phyloP scores from a whole-genome alignment of 2,888 invertebrate species.

The Lasioglossum morio region DNA sequence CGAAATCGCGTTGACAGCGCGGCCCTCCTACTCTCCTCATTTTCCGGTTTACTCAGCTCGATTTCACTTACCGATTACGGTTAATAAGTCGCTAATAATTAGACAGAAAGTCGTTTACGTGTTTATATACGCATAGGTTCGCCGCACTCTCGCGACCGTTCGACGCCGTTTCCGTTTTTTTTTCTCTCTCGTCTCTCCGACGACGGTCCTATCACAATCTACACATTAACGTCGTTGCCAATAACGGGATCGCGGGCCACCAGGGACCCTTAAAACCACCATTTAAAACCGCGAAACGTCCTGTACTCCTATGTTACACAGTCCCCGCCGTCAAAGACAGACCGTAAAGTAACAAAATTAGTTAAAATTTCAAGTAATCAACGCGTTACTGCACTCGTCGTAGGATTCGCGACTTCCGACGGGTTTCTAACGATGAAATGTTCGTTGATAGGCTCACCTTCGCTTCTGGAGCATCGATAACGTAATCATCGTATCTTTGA shows the following conservation, averaged over 20 bases:
- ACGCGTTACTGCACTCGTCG: constrained; percentile 42
- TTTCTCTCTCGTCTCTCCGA: neutral
- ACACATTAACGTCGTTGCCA: constrained; percentile 47
- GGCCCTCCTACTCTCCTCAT: constrained; percentile 12
- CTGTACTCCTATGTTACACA: constrained; percentile 39
- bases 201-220: constrained; percentile 31
- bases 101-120: constrained; percentile 55
- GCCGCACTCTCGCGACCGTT: neutral
- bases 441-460: neutral
- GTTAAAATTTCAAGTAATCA: constrained; percentile 49
- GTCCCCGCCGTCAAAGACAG: constrained; percentile 30
- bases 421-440: constrained; percentile 12
- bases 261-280: neutral
- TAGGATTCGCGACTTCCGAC: constrained; percentile 27
- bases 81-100: constrained; percentile 51
- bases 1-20: neutral
- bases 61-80: constrained; percentile 43
- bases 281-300: constrained; percentile 36
- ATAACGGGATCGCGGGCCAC: constrained; percentile 31
- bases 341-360: constrained; percentile 53
- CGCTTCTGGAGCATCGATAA: neutral
- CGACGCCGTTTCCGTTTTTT: constrained; percentile 8
- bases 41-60: constrained; percentile 22
- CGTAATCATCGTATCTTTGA: neutral
- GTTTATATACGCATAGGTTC: constrained; percentile 46